Evolutionary conservation across 2,113 vertebrate genomes (phyloP), one percentile per base, ranked within the genome.

Genomic region (Pseudopodoces humilis): DNA sequence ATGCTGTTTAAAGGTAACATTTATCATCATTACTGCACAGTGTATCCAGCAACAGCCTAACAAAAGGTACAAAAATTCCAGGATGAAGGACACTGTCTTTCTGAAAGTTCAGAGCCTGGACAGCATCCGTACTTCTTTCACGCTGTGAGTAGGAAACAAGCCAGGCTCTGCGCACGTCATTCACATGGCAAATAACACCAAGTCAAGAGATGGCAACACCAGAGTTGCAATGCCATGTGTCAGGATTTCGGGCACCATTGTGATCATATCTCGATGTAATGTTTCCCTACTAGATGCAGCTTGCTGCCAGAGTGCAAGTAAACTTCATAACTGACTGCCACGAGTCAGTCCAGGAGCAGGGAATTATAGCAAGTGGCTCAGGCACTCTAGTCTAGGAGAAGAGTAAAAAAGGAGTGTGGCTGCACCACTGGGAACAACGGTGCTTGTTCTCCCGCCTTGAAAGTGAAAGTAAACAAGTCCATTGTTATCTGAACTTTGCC

Each of bases 181-280:
- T 86, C 59, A 91, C 86, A 83, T 31, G 50, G 81, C 64, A 80
- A 85, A 60, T 10, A 87, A 83, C 81, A 95, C 50, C 78, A 50
- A 97, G 92, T 86, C 94, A 95, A 94, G 96, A 35, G 77, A 91
- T 72, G 63, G 95, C 68, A 95, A 94, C 82, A 93, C 69, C 93
- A 94, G 96, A 95, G 93, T 98, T 98, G 89, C 98, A 97, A 97
- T 30, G 86, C 88, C 60, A 62, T 84, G 65, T n/a, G 94, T 97
- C 90, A 98, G 96, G 98, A 98, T 98, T 98, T 97, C 58, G 97
- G 98, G 98, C 97, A 97, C 96, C 96, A 94, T 60, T 97, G 97
- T 92, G 92, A 84, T 95, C 97, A 91, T 83, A 96, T 82, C 97
- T 98, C 68, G 64, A 96, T 94, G 96, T 90, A 95, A 35, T 95